These are phyloP conservation scores for Desmodus rotundus DNA, from an alignment of 2,113 vertebrate genomes.

Conservation along the genomic window DNA sequence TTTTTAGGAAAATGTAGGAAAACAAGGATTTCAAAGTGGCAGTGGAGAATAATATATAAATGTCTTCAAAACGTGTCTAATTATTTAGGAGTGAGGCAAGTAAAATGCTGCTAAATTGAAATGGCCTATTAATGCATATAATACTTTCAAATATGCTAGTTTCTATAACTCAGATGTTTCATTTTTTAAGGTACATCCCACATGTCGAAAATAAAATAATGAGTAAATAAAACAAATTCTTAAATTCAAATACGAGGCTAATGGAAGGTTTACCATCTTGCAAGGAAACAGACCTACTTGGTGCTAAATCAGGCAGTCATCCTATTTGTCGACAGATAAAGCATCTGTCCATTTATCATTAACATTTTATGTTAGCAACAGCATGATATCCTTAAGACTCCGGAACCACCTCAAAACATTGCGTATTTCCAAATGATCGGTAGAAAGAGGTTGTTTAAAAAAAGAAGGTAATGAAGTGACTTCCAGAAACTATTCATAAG, in stretches of 20 bases:
- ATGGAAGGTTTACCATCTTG: neutral
- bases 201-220: neutral
- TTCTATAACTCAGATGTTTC: neutral
- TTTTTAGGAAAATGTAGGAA: conserved; percentile 9
- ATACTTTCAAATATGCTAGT: neutral
- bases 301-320: neutral
- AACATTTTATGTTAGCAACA: neutral
- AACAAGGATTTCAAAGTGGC: neutral
- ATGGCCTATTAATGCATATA: neutral
- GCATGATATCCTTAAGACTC: neutral
- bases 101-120: neutral
- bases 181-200: neutral
- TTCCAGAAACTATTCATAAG: neutral
- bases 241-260: neutral
- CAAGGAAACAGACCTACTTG: neutral
- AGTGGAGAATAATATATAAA: neutral
- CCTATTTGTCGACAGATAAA: neutral
- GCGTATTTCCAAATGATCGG: neutral
- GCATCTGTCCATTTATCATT: neutral
- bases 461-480: neutral
- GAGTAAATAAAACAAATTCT: neutral
- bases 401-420: neutral
- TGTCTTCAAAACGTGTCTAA: neutral
- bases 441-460: neutral
- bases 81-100: neutral